Percentiles rank a stretch among this genome's conserved stretches.
phyloP scores from a whole-genome alignment of 2,113 vertebrate species.

The Ancistrus triradiatus region DNA sequence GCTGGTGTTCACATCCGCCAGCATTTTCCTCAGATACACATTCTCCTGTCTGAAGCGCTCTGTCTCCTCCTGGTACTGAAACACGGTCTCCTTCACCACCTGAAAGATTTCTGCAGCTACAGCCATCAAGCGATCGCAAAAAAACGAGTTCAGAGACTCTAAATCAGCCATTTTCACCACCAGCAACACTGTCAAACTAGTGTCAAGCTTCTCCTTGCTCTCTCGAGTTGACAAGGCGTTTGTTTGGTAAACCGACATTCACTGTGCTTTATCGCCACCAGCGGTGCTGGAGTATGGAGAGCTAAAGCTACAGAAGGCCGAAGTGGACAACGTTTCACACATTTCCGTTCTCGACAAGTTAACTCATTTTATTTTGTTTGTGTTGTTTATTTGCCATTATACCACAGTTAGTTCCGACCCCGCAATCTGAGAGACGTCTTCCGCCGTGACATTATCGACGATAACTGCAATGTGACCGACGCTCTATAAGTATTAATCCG shows the following conservation, averaged over 20 bases:
- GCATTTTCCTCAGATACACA: constrained; percentile 25
- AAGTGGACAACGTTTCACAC: too few species aligned
- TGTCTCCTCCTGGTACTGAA: constrained; percentile 35
- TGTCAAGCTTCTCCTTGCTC: background rate
- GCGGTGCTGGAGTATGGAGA: background rate
- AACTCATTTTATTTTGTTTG: too few species aligned
- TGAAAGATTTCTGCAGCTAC: constrained; percentile 38
- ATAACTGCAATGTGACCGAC: too few species aligned
- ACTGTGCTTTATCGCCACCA: background rate
- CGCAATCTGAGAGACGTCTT: too few species aligned
- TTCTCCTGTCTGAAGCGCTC: constrained; percentile 31
- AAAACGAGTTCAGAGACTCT: constrained; percentile 35
- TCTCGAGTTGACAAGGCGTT: background rate
- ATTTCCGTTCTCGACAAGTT: too few species aligned
- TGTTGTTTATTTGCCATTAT: too few species aligned
- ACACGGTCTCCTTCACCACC: constrained; percentile 25
- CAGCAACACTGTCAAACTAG: background rate
- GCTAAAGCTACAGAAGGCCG: too few species aligned
- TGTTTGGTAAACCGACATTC: background rate
- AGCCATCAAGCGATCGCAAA: constrained; percentile 30
- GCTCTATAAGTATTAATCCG: too few species aligned
- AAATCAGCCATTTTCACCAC: constrained; percentile 9
- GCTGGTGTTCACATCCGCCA: constrained; percentile 25
- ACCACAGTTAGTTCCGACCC: too few species aligned
- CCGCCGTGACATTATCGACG: too few species aligned